Base-by-base conservation (phyloP, 2,113 vertebrate genomes). In the Falco punctatus region DNA sequence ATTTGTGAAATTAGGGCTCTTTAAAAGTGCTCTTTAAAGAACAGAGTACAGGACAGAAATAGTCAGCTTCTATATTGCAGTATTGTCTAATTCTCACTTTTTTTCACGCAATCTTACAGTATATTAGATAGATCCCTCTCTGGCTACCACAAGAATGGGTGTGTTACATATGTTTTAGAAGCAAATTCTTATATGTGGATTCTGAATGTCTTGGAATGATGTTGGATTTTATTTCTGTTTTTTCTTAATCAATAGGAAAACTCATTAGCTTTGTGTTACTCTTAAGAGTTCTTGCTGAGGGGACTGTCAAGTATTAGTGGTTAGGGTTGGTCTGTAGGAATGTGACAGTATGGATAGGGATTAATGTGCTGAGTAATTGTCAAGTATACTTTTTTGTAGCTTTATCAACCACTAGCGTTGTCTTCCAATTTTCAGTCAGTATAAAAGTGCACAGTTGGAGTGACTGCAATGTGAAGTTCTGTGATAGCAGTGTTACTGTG, bases 31-130 rank as follows among this genome's bases (percentile, higher is more conserved):
- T 84, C 73, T 79, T 65, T 27, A 62, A 91, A 44, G 61, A 85
- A 54, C 24, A 2, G 5, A 51, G 14, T 65, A 64, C 6, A 67
- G 54, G 48, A 57, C 18, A 48, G 80, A 86, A 95, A 49, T 32
- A 51, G 35, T 38, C 16, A 26, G 15, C 15, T 17, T 71, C 26
- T 71, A 8, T 90, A 7, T 42, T 83, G n/a, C 42, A 65, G 32
- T 46, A 26, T 9, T 73, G 59, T 54, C 18, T 42, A 59, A 10
- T 69, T 84, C 35, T 92, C 10, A 13, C 9, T 85, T 62, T 10
- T 64, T 69, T 35, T 82, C 32, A 38, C 3, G 6, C 6, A 2
- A 82, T 86, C 32, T 66, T 66, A 10, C 0, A 0, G 7, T 32
- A 10, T 54, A 1, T 61, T 57, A 32, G 20, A 15, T 95, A 33